Conservation (phyloP, 2,888 invertebrate genomes). For the Cenopis cana region DNA sequence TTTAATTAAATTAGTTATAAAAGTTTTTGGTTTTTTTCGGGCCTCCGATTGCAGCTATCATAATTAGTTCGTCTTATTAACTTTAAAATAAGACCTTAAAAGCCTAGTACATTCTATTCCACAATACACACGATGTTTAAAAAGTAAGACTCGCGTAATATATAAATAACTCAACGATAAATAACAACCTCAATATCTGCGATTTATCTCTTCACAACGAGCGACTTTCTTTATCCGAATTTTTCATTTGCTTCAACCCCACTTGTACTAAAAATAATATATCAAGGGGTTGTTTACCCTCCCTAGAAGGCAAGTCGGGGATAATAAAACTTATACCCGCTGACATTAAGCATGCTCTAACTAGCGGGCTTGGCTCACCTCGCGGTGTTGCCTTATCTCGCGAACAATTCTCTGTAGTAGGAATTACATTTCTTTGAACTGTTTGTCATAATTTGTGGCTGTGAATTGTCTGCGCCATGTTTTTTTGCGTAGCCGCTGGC, state of each 20-base stretch:
- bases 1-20: no score
- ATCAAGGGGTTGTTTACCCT: constrained; percentile 34
- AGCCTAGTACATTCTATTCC: no score
- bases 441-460: no score
- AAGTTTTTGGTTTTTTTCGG: no score
- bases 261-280: constrained; percentile 27
- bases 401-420: constrained; percentile 7
- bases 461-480: no score
- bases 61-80: no score
- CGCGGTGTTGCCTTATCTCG: constrained; percentile 22
- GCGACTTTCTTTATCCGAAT: not conserved
- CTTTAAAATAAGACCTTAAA: no score
- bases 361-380: constrained; percentile 17
- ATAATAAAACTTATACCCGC: constrained; percentile 37
- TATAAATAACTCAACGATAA: not conserved
- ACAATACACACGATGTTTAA: not conserved
- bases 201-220: not conserved
- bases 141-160: not conserved
- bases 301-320: constrained; percentile 4
- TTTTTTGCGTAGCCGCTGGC: no score
- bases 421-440: constrained; percentile 12
- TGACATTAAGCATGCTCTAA: constrained; percentile 38
- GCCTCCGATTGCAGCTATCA: no score
- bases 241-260: constrained; percentile 15
- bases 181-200: not conserved